Percentiles rank a stretch among this genome's conserved stretches.
phyloP scores from a whole-genome alignment of 1,140 invertebrate species.

The Brevipalpus yothersi region DNA sequence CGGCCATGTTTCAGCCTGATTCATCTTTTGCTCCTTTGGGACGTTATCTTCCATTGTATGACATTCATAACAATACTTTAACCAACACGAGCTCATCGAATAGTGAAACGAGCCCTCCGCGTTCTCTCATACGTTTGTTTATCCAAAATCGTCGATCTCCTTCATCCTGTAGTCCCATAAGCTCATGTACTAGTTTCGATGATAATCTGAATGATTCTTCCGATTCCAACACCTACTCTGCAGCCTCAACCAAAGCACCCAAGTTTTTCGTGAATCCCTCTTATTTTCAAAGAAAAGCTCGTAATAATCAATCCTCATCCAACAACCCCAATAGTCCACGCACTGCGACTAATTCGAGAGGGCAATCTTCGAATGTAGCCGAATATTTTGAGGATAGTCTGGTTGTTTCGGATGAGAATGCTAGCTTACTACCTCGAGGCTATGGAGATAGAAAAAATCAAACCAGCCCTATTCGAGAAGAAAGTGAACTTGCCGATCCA shows the following conservation, averaged over 20 bases:
- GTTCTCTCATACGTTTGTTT: slow-evolving; percentile 48
- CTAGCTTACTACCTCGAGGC: too few relatives aligned
- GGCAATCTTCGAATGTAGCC: background rate
- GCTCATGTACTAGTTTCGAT: background rate
- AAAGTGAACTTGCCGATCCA: slow-evolving; percentile 11
- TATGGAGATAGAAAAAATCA: background rate
- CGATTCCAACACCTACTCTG: background rate
- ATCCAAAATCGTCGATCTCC: slow-evolving; percentile 37
- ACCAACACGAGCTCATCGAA: slow-evolving; percentile 20
- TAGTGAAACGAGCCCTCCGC: slow-evolving; percentile 15
- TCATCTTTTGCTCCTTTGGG: background rate
- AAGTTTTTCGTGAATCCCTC: background rate
- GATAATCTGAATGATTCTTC: background rate
- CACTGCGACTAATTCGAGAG: background rate
- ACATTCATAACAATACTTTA: slow-evolving; percentile 28
- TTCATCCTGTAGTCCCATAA: background rate
- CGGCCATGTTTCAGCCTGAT: background rate
- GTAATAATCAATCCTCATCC: background rate
- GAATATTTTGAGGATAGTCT: slow-evolving; percentile 15
- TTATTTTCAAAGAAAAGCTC: background rate
- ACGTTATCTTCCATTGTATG: slow-evolving; percentile 30
- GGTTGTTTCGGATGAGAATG: slow-evolving; percentile 5
- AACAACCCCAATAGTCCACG: background rate
- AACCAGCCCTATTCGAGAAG: slow-evolving; percentile 14
- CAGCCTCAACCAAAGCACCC: background rate